phyloP scores from a whole-genome alignment of 2,888 invertebrate species.

The Ormyrus nitidulus region DNA sequence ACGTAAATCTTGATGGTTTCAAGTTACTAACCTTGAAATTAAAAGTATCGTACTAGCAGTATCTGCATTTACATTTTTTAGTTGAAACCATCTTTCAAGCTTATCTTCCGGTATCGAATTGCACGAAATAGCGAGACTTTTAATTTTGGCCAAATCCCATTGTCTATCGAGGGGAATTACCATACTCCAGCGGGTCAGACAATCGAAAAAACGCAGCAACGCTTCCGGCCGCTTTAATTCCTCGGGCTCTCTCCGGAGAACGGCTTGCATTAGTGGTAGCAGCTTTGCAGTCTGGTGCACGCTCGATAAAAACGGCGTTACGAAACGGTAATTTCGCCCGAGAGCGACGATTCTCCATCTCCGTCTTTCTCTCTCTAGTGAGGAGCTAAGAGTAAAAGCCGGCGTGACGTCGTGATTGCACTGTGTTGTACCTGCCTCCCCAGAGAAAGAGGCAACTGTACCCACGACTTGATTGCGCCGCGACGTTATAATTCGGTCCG shows the following conservation, averaged over 20 bases:
- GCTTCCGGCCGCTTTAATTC: conserved; percentile 16
- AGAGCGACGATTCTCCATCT: conserved; percentile 21
- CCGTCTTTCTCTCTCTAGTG: not conserved
- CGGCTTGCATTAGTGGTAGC: no score
- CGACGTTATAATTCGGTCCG: conserved; percentile 6
- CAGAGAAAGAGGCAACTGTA: not conserved
- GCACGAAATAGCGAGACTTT: no score
- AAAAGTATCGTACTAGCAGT: no score
- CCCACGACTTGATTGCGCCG: conserved; percentile 23
- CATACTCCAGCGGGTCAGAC: not conserved
- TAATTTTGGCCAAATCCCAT: no score
- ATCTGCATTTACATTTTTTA: no score
- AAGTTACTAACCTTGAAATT: no score
- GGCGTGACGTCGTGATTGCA: conserved; percentile 43
- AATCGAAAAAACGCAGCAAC: conserved; percentile 1
- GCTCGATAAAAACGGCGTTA: conserved; percentile 45
- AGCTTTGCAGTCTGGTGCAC: no score
- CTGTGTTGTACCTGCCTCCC: conserved; percentile 16
- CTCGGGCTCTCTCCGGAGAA: not conserved
- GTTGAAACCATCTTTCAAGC: no score
- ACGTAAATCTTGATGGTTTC: no score
- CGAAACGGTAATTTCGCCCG: conserved; percentile 48
- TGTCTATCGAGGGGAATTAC: not conserved
- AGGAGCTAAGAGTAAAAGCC: conserved; percentile 28
- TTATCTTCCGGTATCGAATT: no score